Percentiles rank a stretch among this genome's conserved stretches.
Evolutionary conservation across 2,888 invertebrate genomes (phyloP).

Genomic region (Megamerina dolium): DNA sequence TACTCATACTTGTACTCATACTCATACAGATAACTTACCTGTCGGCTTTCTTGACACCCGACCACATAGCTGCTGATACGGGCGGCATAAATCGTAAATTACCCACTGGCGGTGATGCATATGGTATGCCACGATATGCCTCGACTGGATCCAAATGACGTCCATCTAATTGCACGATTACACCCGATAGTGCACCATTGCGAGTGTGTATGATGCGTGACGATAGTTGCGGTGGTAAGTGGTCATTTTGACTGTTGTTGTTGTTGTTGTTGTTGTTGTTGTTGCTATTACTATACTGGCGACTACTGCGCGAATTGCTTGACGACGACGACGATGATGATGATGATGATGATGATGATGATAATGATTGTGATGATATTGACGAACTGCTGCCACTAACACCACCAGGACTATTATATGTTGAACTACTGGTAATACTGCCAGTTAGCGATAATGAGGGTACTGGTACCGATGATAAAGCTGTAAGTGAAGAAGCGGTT

Average conservation of each 20-base stretch:
- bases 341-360: conserved; percentile 20
- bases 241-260: conserved; percentile 43
- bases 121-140: conserved; percentile 88
- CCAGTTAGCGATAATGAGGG: conserved; percentile 34
- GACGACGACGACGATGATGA: conserved; percentile 14
- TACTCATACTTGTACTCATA: too few species aligned
- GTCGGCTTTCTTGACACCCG: conserved; percentile 81
- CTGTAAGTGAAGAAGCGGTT: conserved; percentile 6
- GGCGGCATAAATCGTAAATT: conserved; percentile 93
- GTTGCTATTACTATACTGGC: conserved; percentile 21
- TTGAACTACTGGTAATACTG: conserved; percentile 13
- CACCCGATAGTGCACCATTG: conserved; percentile 80
- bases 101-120: conserved; percentile 87
- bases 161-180: conserved; percentile 75
- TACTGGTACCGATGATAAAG: conserved; percentile 19
- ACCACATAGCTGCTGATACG: conserved; percentile 87
- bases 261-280: conserved; percentile 23
- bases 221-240: conserved; percentile 54
- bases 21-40: too few species aligned
- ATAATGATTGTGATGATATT: too few species aligned
- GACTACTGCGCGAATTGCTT: conserved; percentile 20
- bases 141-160: conserved; percentile 83
- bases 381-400: too few species aligned
- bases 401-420: conserved; percentile 12
- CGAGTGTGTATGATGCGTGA: conserved; percentile 82